Conservation (phyloP, 37 sponge, comb jelly and placozoan genomes). For the Oopsacas minuta region DNA sequence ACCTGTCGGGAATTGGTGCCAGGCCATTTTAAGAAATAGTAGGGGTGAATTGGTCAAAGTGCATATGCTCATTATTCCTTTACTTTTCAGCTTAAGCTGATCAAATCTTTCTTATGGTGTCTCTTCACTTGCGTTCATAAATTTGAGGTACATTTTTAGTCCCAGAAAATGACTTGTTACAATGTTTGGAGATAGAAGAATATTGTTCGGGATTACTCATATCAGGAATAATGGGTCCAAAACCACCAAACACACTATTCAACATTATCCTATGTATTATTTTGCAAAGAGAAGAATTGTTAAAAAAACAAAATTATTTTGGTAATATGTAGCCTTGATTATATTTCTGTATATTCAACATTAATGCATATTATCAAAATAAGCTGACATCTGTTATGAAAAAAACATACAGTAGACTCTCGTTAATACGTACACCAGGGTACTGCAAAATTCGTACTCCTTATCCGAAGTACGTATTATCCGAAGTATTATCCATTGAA, state of each 20-base stretch:
- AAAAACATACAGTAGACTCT: too few relatives aligned
- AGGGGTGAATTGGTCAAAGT: not conserved
- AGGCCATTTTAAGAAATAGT: not conserved
- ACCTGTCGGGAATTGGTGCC: conserved; percentile 14
- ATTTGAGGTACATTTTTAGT: not conserved
- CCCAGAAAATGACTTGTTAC: not conserved
- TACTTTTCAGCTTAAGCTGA: conserved; percentile 2
- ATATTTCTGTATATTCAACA: not conserved
- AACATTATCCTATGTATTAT: not conserved
- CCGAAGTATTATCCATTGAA: too few relatives aligned
- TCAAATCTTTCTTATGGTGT: conserved; percentile 12
- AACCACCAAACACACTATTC: not conserved
- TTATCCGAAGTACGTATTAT: too few relatives aligned
- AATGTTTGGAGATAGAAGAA: not conserved
- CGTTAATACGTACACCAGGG: too few relatives aligned
- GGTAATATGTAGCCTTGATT: not conserved
- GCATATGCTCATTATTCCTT: not conserved
- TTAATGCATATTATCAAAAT: not conserved
- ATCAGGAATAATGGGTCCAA: conserved; percentile 13
- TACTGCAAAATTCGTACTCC: too few relatives aligned
- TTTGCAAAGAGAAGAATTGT: not conserved
- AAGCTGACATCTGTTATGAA: too few relatives aligned
- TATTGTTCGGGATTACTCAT: not conserved
- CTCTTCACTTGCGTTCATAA: conserved; percentile 15
- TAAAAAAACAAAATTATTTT: not conserved